phyloP scores from a whole-genome alignment of 37 sponge, comb jelly and placozoan genomes.

The Halisarca cf. caerulea region DNA sequence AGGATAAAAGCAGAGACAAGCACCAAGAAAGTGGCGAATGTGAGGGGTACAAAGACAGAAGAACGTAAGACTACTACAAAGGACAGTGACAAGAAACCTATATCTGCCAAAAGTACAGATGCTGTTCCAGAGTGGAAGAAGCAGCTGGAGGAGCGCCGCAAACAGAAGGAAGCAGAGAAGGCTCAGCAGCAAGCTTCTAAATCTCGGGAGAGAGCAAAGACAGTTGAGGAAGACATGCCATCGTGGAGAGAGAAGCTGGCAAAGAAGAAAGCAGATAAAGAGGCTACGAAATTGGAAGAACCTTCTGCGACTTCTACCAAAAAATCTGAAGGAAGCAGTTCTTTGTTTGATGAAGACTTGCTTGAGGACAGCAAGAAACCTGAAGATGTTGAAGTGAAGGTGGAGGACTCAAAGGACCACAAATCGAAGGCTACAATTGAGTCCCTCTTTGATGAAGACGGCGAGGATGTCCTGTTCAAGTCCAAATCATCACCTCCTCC shows the following conservation, averaged over 20 bases:
- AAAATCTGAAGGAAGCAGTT: not conserved
- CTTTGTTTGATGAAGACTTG: not conserved
- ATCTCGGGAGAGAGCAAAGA: not conserved
- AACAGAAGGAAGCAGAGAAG: slow-evolving; percentile 24
- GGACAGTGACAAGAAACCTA: not conserved
- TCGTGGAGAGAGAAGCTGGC: slow-evolving; percentile 19
- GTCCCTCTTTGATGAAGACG: slow-evolving; percentile 16
- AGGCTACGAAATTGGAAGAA: not conserved
- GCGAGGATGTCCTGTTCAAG: not conserved
- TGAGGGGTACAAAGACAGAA: not conserved
- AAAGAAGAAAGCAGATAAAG: not conserved
- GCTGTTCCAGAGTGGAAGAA: slow-evolving; percentile 27
- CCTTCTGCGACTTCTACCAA: not conserved
- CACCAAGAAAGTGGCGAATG: slow-evolving; percentile 9
- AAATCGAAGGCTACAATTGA: not conserved
- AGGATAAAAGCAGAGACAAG: not conserved
- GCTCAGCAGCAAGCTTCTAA: not conserved
- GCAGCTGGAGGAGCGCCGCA: not conserved
- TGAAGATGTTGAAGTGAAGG: not conserved
- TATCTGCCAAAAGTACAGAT: not conserved
- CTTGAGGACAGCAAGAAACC: not conserved
- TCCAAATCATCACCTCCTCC: not conserved
- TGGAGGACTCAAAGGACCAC: not conserved
- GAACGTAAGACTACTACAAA: not conserved
- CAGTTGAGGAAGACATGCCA: not conserved